phyloP scores from a whole-genome alignment of 2,797 vertebrate species.

The Eutrigla gurnardus region DNA sequence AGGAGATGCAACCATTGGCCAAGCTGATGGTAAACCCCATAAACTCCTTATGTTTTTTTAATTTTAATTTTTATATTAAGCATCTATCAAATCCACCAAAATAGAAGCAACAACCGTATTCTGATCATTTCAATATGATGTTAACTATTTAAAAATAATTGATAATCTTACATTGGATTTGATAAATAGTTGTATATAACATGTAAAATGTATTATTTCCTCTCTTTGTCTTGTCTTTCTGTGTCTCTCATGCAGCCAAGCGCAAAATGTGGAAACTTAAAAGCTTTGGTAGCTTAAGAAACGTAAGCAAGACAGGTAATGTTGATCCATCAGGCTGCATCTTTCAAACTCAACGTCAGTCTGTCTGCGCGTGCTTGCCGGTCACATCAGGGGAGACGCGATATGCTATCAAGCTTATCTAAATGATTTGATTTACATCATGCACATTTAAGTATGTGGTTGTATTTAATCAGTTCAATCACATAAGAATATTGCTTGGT shows the following conservation, averaged over 20 bases:
- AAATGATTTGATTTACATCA: not conserved
- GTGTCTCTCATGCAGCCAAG: slow-evolving; percentile 85
- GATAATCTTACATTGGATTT: not conserved
- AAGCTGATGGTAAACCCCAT: slow-evolving; percentile 88
- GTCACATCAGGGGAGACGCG: slow-evolving; percentile 3
- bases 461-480: not conserved
- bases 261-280: slow-evolving; percentile 99
- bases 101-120: not conserved
- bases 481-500: not conserved
- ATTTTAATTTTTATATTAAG: slow-evolving; percentile 13
- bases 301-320: slow-evolving; percentile 99
- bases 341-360: slow-evolving; percentile 11
- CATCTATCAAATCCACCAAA: not conserved
- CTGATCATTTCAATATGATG: not conserved
- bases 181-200: not conserved
- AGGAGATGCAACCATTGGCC: slow-evolving; percentile 88
- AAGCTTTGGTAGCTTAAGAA: slow-evolving; percentile 98
- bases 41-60: not conserved
- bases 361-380: not conserved
- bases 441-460: not conserved
- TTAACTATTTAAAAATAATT: not conserved
- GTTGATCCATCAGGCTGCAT: slow-evolving; percentile 30
- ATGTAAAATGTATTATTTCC: not conserved
- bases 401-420: not conserved
- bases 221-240: slow-evolving; percentile 56